Percentiles rank a stretch among this genome's conserved stretches.
These are phyloP conservation scores for Panagrolaimus sp. DNA, from an alignment of 1,140 invertebrate species.

Conservation along the genomic window DNA sequence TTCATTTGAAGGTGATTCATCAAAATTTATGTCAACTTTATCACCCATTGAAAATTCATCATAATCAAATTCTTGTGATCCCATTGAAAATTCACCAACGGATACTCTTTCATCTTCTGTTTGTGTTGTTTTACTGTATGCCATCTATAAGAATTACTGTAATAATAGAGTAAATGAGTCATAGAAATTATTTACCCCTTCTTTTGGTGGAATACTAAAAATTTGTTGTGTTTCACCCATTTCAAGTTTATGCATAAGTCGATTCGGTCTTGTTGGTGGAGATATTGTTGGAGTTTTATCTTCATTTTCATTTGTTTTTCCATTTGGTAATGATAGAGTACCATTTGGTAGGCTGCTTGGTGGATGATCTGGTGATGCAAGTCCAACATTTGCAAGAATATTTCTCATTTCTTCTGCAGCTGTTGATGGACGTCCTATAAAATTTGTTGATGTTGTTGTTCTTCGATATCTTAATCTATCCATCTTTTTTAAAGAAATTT, in stretches of 20 bases:
- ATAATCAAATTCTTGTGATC: conserved; percentile 24
- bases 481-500: too few relatives aligned
- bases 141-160: background rate
- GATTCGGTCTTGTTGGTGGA: background rate
- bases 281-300: conserved; percentile 1
- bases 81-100: conserved; percentile 19
- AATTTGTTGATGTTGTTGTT: too few relatives aligned
- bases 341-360: too few relatives aligned
- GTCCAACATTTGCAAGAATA: too few relatives aligned
- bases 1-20: conserved; percentile 15
- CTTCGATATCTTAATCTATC: too few relatives aligned
- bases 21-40: conserved; percentile 14
- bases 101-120: conserved; percentile 16
- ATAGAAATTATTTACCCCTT: conserved; percentile 14
- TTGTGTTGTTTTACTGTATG: conserved; percentile 24
- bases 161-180: background rate
- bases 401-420: too few relatives aligned
- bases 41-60: conserved; percentile 15
- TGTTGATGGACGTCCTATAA: too few relatives aligned
- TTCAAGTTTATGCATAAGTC: conserved; percentile 6
- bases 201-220: conserved; percentile 17
- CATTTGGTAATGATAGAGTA: background rate
- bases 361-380: too few relatives aligned
- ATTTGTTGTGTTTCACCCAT: conserved; percentile 1
- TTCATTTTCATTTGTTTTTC: background rate